These are phyloP conservation scores for Procambarus clarkii DNA, from an alignment of 1,140 invertebrate species.

Conservation along the genomic window DNA sequence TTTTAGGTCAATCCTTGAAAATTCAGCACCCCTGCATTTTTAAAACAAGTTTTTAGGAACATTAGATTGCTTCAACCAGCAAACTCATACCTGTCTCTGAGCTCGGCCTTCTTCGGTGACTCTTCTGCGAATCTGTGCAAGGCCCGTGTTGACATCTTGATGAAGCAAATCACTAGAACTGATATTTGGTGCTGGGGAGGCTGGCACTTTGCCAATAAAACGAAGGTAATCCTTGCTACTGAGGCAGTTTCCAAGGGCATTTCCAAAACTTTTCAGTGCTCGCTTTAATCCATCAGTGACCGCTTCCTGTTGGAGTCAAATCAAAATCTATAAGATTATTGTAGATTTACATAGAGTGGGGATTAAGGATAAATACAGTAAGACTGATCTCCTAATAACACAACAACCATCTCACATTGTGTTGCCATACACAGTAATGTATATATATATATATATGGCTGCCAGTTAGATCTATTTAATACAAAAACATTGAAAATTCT, in stretches of 20 bases:
- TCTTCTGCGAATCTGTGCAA: slow-evolving; percentile 22
- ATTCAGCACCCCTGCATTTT: too few species aligned
- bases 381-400: background rate
- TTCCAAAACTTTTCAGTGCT: slow-evolving; percentile 78
- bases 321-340: background rate
- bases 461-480: too few species aligned
- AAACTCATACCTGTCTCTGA: background rate
- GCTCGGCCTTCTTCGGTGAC: slow-evolving; percentile 4
- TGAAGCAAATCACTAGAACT: slow-evolving; percentile 38
- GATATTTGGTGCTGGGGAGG: slow-evolving; percentile 3
- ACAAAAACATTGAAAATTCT: too few species aligned
- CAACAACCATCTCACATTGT: too few species aligned
- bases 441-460: too few species aligned
- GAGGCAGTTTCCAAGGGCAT: slow-evolving; percentile 77
- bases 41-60: too few species aligned
- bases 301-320: slow-evolving; percentile 75
- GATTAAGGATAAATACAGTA: background rate
- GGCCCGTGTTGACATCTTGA: slow-evolving; percentile 14
- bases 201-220: slow-evolving; percentile 70
- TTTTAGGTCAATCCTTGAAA: too few species aligned
- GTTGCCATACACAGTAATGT: too few species aligned
- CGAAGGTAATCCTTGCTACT: slow-evolving; percentile 77
- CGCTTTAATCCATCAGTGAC: slow-evolving; percentile 78
- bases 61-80: too few species aligned
- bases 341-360: too few species aligned